These are phyloP conservation scores for Ianthella basta DNA, from an alignment of 37 sponge, comb jelly and placozoan species.

Conservation along the genomic window DNA sequence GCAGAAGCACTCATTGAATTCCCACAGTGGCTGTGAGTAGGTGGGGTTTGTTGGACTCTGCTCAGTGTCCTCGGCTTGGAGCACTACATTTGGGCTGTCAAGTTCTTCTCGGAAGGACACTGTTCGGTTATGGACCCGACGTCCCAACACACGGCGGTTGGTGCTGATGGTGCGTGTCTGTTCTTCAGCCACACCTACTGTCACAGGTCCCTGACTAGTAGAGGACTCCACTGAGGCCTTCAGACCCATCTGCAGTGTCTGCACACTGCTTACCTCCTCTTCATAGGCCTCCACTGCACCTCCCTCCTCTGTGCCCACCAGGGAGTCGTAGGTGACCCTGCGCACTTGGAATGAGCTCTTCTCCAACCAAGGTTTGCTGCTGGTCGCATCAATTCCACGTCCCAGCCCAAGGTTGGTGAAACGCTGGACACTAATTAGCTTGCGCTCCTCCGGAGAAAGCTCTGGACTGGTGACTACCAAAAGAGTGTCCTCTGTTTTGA, in stretches of 20 bases:
- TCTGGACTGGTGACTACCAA: too few species aligned
- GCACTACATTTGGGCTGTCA: neutral
- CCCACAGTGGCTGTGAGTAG: neutral
- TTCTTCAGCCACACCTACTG: neutral
- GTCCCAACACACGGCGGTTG: neutral
- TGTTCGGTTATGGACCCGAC: neutral
- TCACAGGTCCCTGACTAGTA: neutral
- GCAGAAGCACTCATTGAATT: neutral
- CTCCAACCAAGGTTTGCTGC: constrained; percentile 32
- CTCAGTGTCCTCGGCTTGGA: too few species aligned
- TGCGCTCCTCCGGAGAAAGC: neutral
- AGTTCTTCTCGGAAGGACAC: neutral
- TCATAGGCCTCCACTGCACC: constrained; percentile 1
- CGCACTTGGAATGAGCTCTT: constrained; percentile 49
- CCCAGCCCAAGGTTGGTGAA: constrained; percentile 45
- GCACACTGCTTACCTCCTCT: neutral
- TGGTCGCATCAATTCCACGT: constrained; percentile 41
- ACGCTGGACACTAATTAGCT: neutral
- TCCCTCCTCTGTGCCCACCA: constrained; percentile 9
- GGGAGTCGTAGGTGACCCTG: neutral
- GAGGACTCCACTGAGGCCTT: neutral
- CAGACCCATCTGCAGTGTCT: neutral
- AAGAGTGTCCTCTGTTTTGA: too few species aligned
- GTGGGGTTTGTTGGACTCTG: too few species aligned
- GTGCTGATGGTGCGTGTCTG: neutral